These are phyloP conservation scores for Stigmatopora argus DNA, from an alignment of 2,113 vertebrate species.

Conservation along the genomic window DNA sequence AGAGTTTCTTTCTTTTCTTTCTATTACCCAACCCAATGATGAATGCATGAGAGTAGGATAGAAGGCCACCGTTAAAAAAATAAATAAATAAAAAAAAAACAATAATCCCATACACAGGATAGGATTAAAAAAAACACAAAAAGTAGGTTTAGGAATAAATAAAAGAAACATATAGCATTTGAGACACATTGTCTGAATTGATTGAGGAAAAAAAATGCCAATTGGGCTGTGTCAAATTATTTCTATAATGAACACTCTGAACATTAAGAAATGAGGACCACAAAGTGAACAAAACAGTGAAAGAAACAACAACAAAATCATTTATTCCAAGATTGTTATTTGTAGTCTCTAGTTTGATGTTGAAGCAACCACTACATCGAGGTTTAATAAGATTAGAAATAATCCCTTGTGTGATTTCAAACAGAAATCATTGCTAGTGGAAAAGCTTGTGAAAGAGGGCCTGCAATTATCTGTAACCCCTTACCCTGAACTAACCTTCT, in stretches of 20 bases:
- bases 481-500: conserved; percentile 33
- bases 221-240: too few species aligned
- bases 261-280: conserved; percentile 37
- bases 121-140: too few species aligned
- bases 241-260: background rate
- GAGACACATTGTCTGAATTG: too few species aligned
- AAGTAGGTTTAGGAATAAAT: too few species aligned
- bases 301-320: conserved; percentile 36
- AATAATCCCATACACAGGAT: too few species aligned
- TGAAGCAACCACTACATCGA: conserved; percentile 32
- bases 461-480: conserved; percentile 35
- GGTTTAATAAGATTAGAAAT: conserved; percentile 50
- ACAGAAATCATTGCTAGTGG: conserved; percentile 26
- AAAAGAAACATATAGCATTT: too few species aligned
- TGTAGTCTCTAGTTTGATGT: conserved; percentile 45
- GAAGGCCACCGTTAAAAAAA: too few species aligned
- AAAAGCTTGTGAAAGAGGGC: conserved; percentile 18
- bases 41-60: too few species aligned
- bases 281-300: conserved; percentile 30
- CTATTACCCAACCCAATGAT: background rate
- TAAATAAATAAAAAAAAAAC: too few species aligned
- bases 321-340: conserved; percentile 24
- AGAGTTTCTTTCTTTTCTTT: background rate
- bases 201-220: too few species aligned
- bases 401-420: conserved; percentile 54